These are phyloP conservation scores for Pseudomugil tenellus DNA, from an alignment of 2,797 vertebrate species.

Conservation along the genomic window DNA sequence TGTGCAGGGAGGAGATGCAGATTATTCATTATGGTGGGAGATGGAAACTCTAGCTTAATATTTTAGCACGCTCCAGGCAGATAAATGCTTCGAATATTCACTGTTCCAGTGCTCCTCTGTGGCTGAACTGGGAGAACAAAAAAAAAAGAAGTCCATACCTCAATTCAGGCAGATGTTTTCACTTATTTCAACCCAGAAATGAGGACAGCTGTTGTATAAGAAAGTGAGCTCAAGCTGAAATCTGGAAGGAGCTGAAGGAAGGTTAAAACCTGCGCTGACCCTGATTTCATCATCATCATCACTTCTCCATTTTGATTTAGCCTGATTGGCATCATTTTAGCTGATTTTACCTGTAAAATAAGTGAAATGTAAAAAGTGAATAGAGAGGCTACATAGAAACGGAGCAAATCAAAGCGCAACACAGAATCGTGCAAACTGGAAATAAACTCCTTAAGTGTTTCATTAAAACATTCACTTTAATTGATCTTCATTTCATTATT, in stretches of 20 bases:
- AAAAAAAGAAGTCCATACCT: neutral
- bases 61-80: conserved; percentile 41
- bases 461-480: neutral
- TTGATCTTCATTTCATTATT: too few species aligned
- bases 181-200: conserved; percentile 32
- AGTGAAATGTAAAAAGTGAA: neutral
- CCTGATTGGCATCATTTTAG: neutral
- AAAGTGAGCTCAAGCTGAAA: conserved; percentile 25
- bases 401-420: neutral
- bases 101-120: conserved; percentile 25
- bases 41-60: conserved; percentile 34
- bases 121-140: conserved; percentile 12
- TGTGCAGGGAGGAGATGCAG: conserved; percentile 7
- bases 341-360: neutral
- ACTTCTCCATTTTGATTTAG: neutral
- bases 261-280: conserved; percentile 15
- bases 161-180: conserved; percentile 26
- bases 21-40: conserved; percentile 12
- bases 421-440: neutral
- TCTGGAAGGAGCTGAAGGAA: conserved; percentile 6
- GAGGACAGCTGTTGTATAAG: conserved; percentile 19
- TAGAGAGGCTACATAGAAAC: neutral
- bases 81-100: conserved; percentile 38
- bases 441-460: neutral
- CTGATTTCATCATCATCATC: conserved; percentile 16